Evolutionary conservation across 2,888 invertebrate genomes (phyloP), one percentile per base, ranked within the genome.

Genomic region (Drosophila glabriapex): DNA sequence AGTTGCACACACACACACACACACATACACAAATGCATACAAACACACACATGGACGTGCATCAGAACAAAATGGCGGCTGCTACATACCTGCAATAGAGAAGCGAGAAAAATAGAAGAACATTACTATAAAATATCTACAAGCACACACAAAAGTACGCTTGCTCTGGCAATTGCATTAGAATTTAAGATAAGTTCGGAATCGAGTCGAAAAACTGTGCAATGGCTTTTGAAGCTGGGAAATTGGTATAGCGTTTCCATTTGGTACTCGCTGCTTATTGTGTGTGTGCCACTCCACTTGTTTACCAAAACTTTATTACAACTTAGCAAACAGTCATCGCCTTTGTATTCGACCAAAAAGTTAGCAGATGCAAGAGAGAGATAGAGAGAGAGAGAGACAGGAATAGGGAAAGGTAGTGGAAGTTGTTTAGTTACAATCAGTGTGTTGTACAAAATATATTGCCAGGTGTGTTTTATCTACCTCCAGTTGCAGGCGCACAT

Each of bases 281-380:
- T 68, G 68, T 68, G 37, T 35, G 29, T 29, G 50, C 43, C 31
- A 37, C 31, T 53, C 55, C 74, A 82, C 78, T 82, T 87, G 89
- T 86, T 87, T 89, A 86, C 81, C 76, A 87, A 89, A 89, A 89
- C 85, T 89, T 87, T 89, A 87, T 87, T 87, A 87, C 89, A 90
- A 86, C 76, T 89, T 84, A 82, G 87, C 89, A 90, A 90, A 89
- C 85, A 86, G 90, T 85, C 90, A 73, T 73, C 85, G 85, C 88
- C 88, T 88, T 88, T 88, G 88, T 85, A 83, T 73, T 68, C 55
- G 60, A 60, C 56, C 50, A 41, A 41, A 50, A 31, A 74, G 25
- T 19, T n/a, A 12, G 37, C 29, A 56, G 22, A 19, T 54, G 25
- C 3, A 62, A 10, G 0, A 14, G 22, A 46, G 22, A 46, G 52